Evolutionary conservation across 2,113 vertebrate species (phyloP), one percentile per base, ranked within the genome.

Genomic region (Accipiter cooperii): DNA sequence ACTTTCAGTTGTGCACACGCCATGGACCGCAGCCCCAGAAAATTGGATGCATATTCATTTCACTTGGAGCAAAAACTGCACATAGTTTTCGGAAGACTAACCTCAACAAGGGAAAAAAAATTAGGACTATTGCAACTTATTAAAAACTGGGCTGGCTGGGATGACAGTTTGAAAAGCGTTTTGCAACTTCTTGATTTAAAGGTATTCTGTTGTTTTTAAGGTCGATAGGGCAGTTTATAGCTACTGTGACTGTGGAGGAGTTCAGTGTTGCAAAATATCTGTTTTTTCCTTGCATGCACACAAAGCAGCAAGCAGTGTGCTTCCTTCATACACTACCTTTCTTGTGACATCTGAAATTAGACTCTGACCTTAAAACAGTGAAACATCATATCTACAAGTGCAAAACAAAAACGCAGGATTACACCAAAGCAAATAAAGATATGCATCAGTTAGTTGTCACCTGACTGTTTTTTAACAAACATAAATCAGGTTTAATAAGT

Each of bases 341-440:
- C 97, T 79, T 61, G 93, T 84, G 94, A 93, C 95, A 91, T 74
- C 94, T 13, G 70, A 77, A 89, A 89, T 82, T 52, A 96, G 95
- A 97, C 94, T 97, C 96, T 97, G 96, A 97, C 95, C 95, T 90
- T 81, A 95, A n/a, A 88, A 40, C 87, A 81, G 85, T 3, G 75
- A 96, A 95, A 87, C 93, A 90, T 40, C 82, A 22, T 64, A 84
- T 80, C 87, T 88, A 44, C 4, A 28, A 79, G 82, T 58, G 83
- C 85, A 95, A 95, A 96, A 93, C 94, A 96, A 70, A 97, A 95
- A 94, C n/a, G 89, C 79, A 29, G 94, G 93, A 97, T 97, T 97
- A 96, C 95, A 93, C 12, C 93, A 96, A 79, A 91, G 94, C 95
- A 97, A 97, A 97, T 95, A 97, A 92, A 97, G 97, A 97, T 96